Evolutionary conservation across 1,140 invertebrate species (phyloP).

Genomic region (Mya arenaria): DNA sequence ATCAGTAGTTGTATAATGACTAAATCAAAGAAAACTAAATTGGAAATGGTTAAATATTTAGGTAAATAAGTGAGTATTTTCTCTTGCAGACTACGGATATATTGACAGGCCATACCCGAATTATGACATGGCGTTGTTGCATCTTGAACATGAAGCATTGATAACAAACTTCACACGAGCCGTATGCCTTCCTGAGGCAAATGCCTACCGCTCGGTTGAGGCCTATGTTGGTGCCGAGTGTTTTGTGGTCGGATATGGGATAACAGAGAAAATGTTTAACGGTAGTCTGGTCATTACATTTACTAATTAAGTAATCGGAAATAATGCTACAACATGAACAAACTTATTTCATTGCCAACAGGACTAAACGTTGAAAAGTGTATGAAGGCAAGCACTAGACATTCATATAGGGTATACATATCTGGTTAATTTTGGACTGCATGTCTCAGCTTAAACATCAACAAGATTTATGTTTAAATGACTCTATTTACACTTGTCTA

Average conservation of each 20-base stretch:
- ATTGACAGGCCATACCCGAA: background rate
- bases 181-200: slow-evolving; percentile 11
- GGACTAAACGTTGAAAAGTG: too few species aligned
- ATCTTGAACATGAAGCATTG: slow-evolving; percentile 17
- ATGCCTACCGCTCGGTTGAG: background rate
- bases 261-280: slow-evolving; percentile 11
- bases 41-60: too few species aligned
- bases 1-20: too few species aligned
- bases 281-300: too few species aligned
- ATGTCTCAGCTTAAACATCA: background rate
- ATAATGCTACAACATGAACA: too few species aligned
- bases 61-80: too few species aligned
- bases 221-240: background rate
- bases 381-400: too few species aligned
- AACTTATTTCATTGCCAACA: too few species aligned
- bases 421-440: background rate
- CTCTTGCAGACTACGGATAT: too few species aligned
- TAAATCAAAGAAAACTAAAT: too few species aligned
- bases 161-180: slow-evolving; percentile 24
- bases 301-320: too few species aligned
- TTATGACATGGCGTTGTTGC: slow-evolving; percentile 20
- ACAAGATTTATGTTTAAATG: background rate
- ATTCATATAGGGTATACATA: background rate
- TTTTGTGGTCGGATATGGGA: slow-evolving; percentile 9
- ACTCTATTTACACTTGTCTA: background rate